Evolutionary conservation across 2,888 invertebrate genomes (phyloP).

Genomic region (Epinotia brunnichana): DNA sequence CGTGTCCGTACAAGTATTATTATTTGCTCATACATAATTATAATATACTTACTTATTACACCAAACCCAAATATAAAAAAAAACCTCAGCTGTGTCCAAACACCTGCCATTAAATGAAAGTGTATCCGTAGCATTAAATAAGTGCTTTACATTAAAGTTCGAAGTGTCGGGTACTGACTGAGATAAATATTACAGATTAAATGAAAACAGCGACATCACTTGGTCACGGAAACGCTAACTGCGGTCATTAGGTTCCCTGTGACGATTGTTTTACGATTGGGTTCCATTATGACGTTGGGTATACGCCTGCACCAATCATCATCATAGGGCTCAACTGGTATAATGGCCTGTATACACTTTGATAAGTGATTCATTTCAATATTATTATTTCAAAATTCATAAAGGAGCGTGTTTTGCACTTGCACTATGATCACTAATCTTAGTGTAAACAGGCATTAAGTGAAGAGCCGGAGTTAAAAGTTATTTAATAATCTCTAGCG

Average conservation of each 20-base stretch:
- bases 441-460: too few species aligned
- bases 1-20: constrained; percentile 18
- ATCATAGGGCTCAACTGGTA: too few species aligned
- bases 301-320: too few species aligned
- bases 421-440: too few species aligned
- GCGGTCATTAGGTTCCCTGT: neutral
- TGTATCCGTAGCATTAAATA: constrained; percentile 36
- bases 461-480: too few species aligned
- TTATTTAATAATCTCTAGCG: too few species aligned
- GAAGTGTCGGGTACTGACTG: constrained; percentile 26
- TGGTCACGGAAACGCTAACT: neutral
- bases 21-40: constrained; percentile 19
- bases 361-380: too few species aligned
- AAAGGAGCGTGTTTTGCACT: too few species aligned
- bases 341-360: too few species aligned
- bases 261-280: too few species aligned
- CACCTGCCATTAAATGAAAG: constrained; percentile 40
- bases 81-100: constrained; percentile 13
- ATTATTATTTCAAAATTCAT: too few species aligned
- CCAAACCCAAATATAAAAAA: constrained; percentile 27
- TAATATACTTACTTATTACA: constrained; percentile 24
- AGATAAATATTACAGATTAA: constrained; percentile 33
- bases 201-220: constrained; percentile 4
- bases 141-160: constrained; percentile 33
- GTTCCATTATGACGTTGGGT: too few species aligned